Base-by-base conservation (phyloP, 2,797 vertebrate species). In the Nyctalus aviator region DNA sequence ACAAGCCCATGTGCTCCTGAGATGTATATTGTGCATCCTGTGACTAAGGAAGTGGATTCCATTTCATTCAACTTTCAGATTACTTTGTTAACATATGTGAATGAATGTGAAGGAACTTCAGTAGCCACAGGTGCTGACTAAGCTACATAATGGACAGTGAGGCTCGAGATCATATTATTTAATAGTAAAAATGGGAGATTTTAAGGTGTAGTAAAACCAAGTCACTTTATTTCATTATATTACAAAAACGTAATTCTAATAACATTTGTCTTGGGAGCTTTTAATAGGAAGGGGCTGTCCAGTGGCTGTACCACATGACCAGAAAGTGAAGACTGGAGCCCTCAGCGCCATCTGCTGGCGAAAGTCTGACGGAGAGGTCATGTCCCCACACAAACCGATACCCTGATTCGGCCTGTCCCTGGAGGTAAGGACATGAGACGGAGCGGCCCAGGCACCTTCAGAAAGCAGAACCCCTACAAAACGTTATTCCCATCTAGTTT, bases 181-280 rank as follows among this genome's bases (percentile, higher is more conserved):
- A 62, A 66, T 5, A 48, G 64, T 32, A 69, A 90, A 84, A 84
- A 50, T 5, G 46, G n/a, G 62, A 72, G 18, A 75, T 59, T 37
- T 77, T 41, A 30, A 71, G 69, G 32, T 48, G 13, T 8, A 32
- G 2, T 62, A 75, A 95, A 82, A 76, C 35, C 17, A 88, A 88
- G 3, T 71, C 32, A 35, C 32, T 72, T 82, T 84, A 71, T 37
- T 71, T 86, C 46, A 68, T 78, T 66, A 62, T 69, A 66, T 83
- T 48, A 82, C 46, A 84, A 81, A 82, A 94, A 93, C 35, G 37
- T 75, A 68, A 78, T 73, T 82, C 75, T 25, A 69, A 35, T 32
- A 57, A 32, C 6, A 25, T n/a, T 73, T 84, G 64, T 41, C 50
- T 9, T 14, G 44, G 44, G 69, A 71, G 30, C 7, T 46, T 84